phyloP scores from a whole-genome alignment of 1,140 invertebrate species.

The Cylas formicarius region DNA sequence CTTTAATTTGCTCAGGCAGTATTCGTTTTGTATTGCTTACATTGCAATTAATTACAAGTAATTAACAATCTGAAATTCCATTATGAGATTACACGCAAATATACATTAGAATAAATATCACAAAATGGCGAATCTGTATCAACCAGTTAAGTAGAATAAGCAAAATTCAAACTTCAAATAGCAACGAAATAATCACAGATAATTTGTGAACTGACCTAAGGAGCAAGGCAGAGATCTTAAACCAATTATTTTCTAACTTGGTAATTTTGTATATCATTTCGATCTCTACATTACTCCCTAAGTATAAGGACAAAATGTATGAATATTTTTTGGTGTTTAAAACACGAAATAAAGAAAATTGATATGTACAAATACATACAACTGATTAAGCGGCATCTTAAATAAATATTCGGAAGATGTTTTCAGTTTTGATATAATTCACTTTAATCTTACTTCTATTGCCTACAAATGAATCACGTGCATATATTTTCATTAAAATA shows the following conservation, averaged over 20 bases:
- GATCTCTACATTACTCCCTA: conserved; percentile 13
- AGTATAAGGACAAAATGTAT: conserved; percentile 6
- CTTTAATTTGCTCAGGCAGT: too few relatives aligned
- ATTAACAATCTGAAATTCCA: neutral
- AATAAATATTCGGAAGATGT: too few relatives aligned
- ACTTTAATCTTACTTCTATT: too few relatives aligned
- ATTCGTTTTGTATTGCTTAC: too few relatives aligned
- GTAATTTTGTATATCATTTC: conserved; percentile 15
- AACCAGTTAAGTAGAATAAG: conserved; percentile 25
- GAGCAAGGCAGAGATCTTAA: conserved; percentile 16
- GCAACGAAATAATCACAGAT: conserved; percentile 32
- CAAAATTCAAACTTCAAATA: conserved; percentile 24
- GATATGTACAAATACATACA: too few relatives aligned
- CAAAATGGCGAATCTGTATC: conserved; percentile 32
- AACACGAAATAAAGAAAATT: too few relatives aligned
- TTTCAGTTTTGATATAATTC: too few relatives aligned
- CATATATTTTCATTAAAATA: too few relatives aligned
- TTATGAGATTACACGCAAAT: conserved; percentile 30
- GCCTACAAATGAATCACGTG: too few relatives aligned
- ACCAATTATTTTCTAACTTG: conserved; percentile 9
- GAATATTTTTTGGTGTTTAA: too few relatives aligned
- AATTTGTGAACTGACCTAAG: conserved; percentile 27
- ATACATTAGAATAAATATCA: conserved; percentile 36
- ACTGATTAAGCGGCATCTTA: conserved; percentile 14
- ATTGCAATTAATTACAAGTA: too few relatives aligned